phyloP scores from a whole-genome alignment of 2,888 invertebrate species.

The Archaeoteleia sp. region DNA sequence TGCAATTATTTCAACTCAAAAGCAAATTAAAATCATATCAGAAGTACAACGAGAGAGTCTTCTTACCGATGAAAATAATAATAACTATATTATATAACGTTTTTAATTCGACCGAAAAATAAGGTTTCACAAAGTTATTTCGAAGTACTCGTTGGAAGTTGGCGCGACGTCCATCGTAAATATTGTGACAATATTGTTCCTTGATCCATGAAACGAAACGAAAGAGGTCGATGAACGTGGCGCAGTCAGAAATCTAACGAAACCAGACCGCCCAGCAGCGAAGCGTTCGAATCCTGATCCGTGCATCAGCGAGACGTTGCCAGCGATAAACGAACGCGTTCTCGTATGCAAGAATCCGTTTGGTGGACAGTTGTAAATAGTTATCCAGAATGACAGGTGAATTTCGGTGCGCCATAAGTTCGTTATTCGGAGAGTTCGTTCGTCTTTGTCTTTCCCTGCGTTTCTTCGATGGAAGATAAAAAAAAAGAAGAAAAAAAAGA shows the following conservation, averaged over 20 bases:
- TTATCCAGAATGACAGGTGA: constrained; percentile 69
- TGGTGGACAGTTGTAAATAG: constrained; percentile 66
- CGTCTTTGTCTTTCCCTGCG: neutral
- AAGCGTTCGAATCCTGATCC: constrained; percentile 21
- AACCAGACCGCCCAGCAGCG: constrained; percentile 33
- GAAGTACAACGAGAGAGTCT: constrained; percentile 18
- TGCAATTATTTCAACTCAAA: constrained; percentile 63
- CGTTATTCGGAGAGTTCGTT: constrained; percentile 48
- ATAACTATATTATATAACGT: too few species aligned
- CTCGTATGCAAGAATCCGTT: constrained; percentile 64
- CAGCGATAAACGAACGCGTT: constrained; percentile 30
- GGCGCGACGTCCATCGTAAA: constrained; percentile 1
- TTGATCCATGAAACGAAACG: constrained; percentile 28
- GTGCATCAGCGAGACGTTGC: constrained; percentile 16
- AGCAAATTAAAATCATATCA: constrained; percentile 47
- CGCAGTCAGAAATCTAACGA: constrained; percentile 31
- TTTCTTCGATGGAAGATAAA: constrained; percentile 4
- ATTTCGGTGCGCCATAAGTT: constrained; percentile 62
- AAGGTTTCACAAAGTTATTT: too few species aligned
- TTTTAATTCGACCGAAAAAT: too few species aligned
- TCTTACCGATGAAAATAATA: too few species aligned
- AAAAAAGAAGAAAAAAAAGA: constrained; percentile 19
- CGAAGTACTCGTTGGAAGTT: constrained; percentile 9
- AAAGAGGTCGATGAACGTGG: constrained; percentile 26
- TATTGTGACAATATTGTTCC: constrained; percentile 12